These are phyloP conservation scores for Capromys pilorides DNA, from an alignment of 2,797 vertebrate genomes.

Conservation along the genomic window DNA sequence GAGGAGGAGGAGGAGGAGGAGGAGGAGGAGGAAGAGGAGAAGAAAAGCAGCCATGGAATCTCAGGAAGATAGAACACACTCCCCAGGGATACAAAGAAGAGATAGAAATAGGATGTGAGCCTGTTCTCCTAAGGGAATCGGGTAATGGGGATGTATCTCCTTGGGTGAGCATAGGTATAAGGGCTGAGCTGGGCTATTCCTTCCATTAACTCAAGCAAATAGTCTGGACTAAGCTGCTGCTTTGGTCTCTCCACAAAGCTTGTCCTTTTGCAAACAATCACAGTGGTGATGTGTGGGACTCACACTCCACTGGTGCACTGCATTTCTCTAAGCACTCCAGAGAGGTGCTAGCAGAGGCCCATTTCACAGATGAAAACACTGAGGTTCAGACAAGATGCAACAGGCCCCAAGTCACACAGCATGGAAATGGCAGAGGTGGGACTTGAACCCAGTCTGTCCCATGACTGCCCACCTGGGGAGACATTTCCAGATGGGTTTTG, in stretches of 20 bases:
- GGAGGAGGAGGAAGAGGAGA: too few relatives aligned
- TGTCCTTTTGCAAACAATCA: background rate
- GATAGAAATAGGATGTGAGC: background rate
- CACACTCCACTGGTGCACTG: fast-evolving
- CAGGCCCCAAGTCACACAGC: background rate
- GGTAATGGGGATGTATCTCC: background rate
- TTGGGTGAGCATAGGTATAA: background rate
- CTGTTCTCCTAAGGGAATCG: background rate
- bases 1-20: too few relatives aligned
- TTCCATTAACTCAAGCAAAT: background rate
- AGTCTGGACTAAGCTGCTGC: background rate
- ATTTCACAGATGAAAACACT: background rate
- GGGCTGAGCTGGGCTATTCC: background rate
- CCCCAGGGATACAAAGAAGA: background rate
- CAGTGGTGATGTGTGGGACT: background rate
- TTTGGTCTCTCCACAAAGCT: background rate
- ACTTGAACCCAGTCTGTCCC: background rate
- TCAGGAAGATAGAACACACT: background rate
- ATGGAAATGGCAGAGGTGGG: background rate
- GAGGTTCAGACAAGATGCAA: background rate
- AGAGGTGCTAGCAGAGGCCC: background rate
- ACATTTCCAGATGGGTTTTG: background rate
- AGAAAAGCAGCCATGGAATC: background rate
- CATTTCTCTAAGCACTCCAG: background rate
- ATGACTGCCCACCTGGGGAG: background rate